A percentile compares a stretch with the other conserved stretches of the same genome.
These are phyloP conservation scores for Pseudopleuronectes americanus DNA, from an alignment of 2,797 vertebrate species.

Conservation along the genomic window DNA sequence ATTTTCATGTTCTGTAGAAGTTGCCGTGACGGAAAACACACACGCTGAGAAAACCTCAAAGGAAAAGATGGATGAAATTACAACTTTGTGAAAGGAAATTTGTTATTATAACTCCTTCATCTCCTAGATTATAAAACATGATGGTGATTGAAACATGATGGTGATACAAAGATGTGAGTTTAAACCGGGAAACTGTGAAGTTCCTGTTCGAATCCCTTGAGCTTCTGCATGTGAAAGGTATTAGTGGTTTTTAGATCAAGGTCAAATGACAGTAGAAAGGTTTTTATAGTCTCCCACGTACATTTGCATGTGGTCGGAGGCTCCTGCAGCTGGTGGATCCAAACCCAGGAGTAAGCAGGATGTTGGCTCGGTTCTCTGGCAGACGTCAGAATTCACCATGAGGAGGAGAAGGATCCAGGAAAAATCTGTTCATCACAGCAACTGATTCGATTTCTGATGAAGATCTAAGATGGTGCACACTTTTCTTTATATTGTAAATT, in stretches of 20 bases:
- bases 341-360: constrained; percentile 35
- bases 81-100: too few relatives aligned
- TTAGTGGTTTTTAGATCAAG: too few relatives aligned
- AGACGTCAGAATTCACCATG: constrained; percentile 8
- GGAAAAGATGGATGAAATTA: neutral
- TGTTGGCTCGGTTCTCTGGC: constrained; percentile 56
- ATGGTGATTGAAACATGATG: too few relatives aligned
- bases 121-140: too few relatives aligned
- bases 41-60: neutral
- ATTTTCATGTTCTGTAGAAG: constrained; percentile 9
- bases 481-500: neutral
- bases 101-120: too few relatives aligned
- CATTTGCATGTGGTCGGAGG: constrained; percentile 13
- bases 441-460: constrained; percentile 26
- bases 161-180: neutral
- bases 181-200: neutral
- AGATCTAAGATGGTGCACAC: too few relatives aligned
- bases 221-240: constrained; percentile 2
- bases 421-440: constrained; percentile 33
- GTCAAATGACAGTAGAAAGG: neutral
- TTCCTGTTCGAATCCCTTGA: constrained; percentile 1
- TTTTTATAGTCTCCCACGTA: constrained; percentile 27
- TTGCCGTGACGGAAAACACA: constrained; percentile 4
- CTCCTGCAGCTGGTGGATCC: constrained; percentile 46
- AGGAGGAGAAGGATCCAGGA: constrained; percentile 23